These are phyloP conservation scores for Macrocentrus cingulum DNA, from an alignment of 1,140 invertebrate species.

Conservation along the genomic window DNA sequence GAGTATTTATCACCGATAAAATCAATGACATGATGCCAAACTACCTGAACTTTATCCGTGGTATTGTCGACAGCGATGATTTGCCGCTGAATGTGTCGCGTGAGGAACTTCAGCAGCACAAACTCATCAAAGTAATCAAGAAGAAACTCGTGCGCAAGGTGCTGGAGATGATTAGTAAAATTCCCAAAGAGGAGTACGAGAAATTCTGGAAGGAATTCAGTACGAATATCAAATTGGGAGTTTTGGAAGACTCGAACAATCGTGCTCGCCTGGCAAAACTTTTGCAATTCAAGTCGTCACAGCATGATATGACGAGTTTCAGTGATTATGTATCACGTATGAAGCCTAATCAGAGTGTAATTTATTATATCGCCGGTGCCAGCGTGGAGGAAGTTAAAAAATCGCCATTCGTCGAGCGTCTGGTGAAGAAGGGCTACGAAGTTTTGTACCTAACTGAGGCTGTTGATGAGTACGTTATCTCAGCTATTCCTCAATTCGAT, in stretches of 20 bases:
- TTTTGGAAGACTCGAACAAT: conserved; percentile 97
- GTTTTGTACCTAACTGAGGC: conserved; percentile 95
- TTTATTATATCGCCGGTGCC: conserved; percentile 95
- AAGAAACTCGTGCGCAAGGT: conserved; percentile 98
- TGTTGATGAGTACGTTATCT: conserved; percentile 97
- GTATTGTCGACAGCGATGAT: conserved; percentile 99
- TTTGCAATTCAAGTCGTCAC: conserved; percentile 87
- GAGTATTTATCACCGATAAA: conserved; percentile 99
- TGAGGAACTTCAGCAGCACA: conserved; percentile 98
- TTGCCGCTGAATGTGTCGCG: conserved; percentile 97
- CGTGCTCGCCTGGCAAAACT: conserved; percentile 93
- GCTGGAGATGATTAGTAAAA: conserved; percentile 97
- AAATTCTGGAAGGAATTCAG: conserved; percentile 99
- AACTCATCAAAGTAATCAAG: conserved; percentile 98
- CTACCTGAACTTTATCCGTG: conserved; percentile 91
- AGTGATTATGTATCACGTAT: conserved; percentile 92
- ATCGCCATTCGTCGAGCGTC: conserved; percentile 94
- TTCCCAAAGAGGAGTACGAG: conserved; percentile 86
- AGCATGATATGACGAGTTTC: conserved; percentile 72
- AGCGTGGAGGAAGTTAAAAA: conserved; percentile 84
- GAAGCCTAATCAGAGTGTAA: conserved; percentile 95
- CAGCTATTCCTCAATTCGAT: conserved; percentile 97
- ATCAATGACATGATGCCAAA: conserved; percentile 99
- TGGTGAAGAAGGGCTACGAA: conserved; percentile 94
- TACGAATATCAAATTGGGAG: conserved; percentile 96